Evolutionary conservation across 1,140 invertebrate species (phyloP), one percentile per base, ranked within the genome.

Genomic region (Venturia canescens): DNA sequence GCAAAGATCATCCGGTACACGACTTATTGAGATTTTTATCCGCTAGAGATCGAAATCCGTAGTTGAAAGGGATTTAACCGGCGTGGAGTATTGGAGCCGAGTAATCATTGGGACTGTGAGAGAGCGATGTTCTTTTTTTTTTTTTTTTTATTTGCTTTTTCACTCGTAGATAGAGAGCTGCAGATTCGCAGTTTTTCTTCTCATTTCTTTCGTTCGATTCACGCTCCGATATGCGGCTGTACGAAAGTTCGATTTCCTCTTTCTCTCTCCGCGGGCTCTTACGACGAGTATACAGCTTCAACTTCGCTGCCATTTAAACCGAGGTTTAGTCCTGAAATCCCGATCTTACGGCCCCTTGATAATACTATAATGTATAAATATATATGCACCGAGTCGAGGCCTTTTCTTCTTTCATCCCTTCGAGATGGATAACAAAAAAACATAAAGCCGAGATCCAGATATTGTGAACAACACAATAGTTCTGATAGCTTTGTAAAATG

Each of bases 361-460:
- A 84, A 85, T 85, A 72, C 53, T 75, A 80, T 85, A 86, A 83
- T 85, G 82, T 75, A 67, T 44, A 67, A n/a, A 48, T 66, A 13
- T 63, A 71, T 67, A 78, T 50, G 71, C 72, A n/a, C 44, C 53
- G 60, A 82, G 80, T 80, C 72, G 44, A 48, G 78, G 23, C 69
- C 66, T 81, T 82, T 80, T 48, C 67, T 18, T 57, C 13, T 5
- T 57, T 18, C 21, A 57, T 57, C 21, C 16, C 21, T 57, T 57
- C 53, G 53, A 21, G 53, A 18, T 57, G 7, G 53, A 57, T 18
- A 57, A 4, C 15, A 53, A 53, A 53, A 57, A 57, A 57, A 23
- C 0, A 57, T 63, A 77, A 79, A 44, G 18, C 13, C 53, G 21
- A 57, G 16, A n/a, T 9, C 9, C 53, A 23, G 53, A 21, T 21